Percentiles rank a stretch among this genome's conserved stretches.
Evolutionary conservation across 1,140 invertebrate species (phyloP).

Genomic region (Leptinotarsa lineolata): DNA sequence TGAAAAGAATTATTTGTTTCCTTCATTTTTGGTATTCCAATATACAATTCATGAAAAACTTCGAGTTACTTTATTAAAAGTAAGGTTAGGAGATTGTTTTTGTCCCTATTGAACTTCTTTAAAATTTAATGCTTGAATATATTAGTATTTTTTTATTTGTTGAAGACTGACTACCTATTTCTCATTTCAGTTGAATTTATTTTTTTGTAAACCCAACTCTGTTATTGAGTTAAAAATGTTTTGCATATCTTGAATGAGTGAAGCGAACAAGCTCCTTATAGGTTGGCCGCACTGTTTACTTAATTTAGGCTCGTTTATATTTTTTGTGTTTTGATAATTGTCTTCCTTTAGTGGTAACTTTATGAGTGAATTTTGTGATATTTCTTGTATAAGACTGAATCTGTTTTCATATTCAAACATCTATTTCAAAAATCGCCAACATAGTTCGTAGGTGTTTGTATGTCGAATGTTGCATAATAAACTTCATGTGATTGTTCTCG

Average conservation of each 20-base stretch:
- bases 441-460: slow-evolving; percentile 25
- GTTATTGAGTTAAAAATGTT: neutral
- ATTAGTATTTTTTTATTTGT: too few species aligned
- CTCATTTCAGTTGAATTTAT: too few species aligned
- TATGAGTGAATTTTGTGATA: slow-evolving; percentile 37
- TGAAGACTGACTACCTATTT: too few species aligned
- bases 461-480: slow-evolving; percentile 26
- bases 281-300: slow-evolving; percentile 6
- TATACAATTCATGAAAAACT: too few species aligned
- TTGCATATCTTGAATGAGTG: neutral
- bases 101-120: too few species aligned
- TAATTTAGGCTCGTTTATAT: slow-evolving; percentile 2
- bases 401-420: slow-evolving; percentile 26
- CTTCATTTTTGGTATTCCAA: too few species aligned
- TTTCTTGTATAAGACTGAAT: slow-evolving; percentile 40
- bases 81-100: too few species aligned
- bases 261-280: slow-evolving; percentile 6
- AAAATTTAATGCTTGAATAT: too few species aligned
- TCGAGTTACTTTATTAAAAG: too few species aligned
- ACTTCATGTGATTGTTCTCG: slow-evolving; percentile 20
- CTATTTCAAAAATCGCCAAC: slow-evolving; percentile 13
- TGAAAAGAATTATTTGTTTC: too few species aligned
- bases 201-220: neutral
- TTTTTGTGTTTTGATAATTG: slow-evolving; percentile 23
- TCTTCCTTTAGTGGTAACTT: slow-evolving; percentile 36